A percentile compares a stretch with the other conserved stretches of the same genome.
Conservation (phyloP, 2,888 invertebrate genomes). For the Palloptera scutellata region DNA sequence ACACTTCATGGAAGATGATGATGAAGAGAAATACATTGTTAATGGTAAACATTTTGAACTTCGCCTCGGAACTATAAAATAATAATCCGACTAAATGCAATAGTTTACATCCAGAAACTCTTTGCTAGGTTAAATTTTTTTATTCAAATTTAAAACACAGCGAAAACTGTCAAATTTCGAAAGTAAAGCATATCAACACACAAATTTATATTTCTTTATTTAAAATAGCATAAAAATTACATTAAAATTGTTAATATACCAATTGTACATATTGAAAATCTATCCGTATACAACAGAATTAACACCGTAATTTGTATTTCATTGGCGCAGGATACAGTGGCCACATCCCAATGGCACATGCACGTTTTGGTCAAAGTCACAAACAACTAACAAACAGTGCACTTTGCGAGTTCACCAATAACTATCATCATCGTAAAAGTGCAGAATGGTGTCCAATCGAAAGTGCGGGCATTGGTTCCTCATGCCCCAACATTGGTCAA, state of each 20-base stretch:
- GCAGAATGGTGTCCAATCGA: slow-evolving; percentile 76
- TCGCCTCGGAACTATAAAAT: background rate
- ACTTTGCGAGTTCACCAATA: slow-evolving; percentile 77
- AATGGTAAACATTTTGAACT: slow-evolving; percentile 44
- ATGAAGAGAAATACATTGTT: slow-evolving; percentile 58
- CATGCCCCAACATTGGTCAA: slow-evolving; percentile 48
- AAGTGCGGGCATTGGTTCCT: slow-evolving; percentile 49
- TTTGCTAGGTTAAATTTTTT: too few species aligned
- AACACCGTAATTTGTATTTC: too few species aligned
- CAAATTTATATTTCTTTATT: too few species aligned
- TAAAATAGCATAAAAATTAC: too few species aligned
- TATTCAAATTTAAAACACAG: too few species aligned
- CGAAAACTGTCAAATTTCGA: too few species aligned
- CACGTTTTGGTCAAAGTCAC: slow-evolving; percentile 57
- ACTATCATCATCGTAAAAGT: slow-evolving; percentile 75
- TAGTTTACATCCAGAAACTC: too few species aligned
- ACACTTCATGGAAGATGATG: slow-evolving; percentile 57
- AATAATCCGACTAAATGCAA: too few species aligned
- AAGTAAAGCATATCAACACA: too few species aligned
- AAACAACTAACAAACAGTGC: slow-evolving; percentile 75
- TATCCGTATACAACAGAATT: too few species aligned
- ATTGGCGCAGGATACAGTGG: slow-evolving; percentile 53
- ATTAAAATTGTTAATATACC: too few species aligned
- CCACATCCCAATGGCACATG: slow-evolving; percentile 58
- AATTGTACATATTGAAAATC: too few species aligned